Evolutionary conservation across 37 sponge, comb jelly and placozoan genomes (phyloP), one percentile per base, ranked within the genome.

Genomic region (Hexactinellida sp.): DNA sequence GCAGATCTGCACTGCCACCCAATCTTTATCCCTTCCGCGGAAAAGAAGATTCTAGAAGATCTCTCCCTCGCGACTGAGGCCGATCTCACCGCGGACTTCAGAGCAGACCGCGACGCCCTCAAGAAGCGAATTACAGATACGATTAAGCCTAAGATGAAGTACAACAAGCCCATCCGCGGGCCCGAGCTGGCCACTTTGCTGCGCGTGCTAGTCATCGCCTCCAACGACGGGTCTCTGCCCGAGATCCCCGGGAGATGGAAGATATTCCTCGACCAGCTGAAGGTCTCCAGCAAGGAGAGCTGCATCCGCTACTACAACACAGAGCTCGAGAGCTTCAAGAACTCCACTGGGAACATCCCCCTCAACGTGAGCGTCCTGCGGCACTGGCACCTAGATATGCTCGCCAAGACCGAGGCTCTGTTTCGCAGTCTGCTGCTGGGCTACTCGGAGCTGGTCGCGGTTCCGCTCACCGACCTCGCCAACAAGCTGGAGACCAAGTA

Each of bases 171-270:
- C 1, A 94, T 94, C 38, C 84, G 89, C 71, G 96, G 96, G 1
- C 89, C 93, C 3, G 93, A 95, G 86, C 82, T 95, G 54, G 96
- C 96, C 1, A 83, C 93, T 34, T 89, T 95, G 30, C 54, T 95
- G 83, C 88, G 88, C 85, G 55, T 95, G 25, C 88, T 95, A 24
- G 96, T 95, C 9, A 83, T 83, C 5, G 96, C 96, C n/a, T 93
- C 96, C 47, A 95, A 95, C 89, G 91, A 91, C 85, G 96, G 96
- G 7, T 91, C 91, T 19, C 54, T 95, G 38, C 92, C 96, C 41
- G 92, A 91, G 88, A 91, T 94, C 32, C 86, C 86, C n/a, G 84
- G 76, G 21, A 36, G 51, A 83, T 86, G 82, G 87, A 13, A 32
- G 37, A 32, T 16, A 28, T 83, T 93, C 47, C 37, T 95, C 0